phyloP scores from a whole-genome alignment of 2,113 vertebrate species.

The Galbula dea region DNA sequence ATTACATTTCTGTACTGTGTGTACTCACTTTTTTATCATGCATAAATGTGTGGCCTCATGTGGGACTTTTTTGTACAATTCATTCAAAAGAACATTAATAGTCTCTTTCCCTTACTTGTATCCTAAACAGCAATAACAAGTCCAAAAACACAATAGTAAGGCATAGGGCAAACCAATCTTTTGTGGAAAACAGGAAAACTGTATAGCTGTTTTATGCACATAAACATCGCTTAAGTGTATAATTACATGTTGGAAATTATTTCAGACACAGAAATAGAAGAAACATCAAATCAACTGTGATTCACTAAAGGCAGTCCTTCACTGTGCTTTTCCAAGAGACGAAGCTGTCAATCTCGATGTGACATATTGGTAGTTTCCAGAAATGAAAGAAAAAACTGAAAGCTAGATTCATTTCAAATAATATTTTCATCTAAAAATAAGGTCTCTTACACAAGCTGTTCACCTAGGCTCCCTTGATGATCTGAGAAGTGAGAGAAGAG shows the following conservation, averaged over 20 bases:
- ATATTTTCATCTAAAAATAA: slow-evolving; percentile 32
- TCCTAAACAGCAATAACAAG: not conserved
- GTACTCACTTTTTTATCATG: not conserved
- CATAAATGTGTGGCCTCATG: not conserved
- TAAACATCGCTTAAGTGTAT: slow-evolving; percentile 41
- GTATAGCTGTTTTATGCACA: not conserved
- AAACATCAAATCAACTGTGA: slow-evolving; percentile 47
- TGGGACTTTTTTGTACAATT: not conserved
- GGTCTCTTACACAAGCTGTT: not conserved
- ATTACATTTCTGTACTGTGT: not conserved
- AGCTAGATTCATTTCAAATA: not conserved
- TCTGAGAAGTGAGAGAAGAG: not conserved
- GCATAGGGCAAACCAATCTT: slow-evolving; percentile 1
- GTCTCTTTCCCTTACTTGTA: not conserved
- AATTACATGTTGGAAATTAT: slow-evolving; percentile 50
- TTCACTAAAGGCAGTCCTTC: slow-evolving; percentile 29
- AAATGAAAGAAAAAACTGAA: slow-evolving; percentile 17
- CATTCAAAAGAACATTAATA: not conserved
- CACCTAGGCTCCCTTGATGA: not conserved
- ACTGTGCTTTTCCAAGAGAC: slow-evolving; percentile 13
- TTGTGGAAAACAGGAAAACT: slow-evolving; percentile 30
- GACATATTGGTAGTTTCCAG: not conserved
- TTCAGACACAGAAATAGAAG: slow-evolving; percentile 44
- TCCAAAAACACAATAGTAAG: not conserved
- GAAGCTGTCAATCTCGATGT: not conserved